Percentiles rank a stretch among this genome's conserved stretches.
phyloP scores from a whole-genome alignment of 2,888 invertebrate species.

The Trissonchulus sp. region DNA sequence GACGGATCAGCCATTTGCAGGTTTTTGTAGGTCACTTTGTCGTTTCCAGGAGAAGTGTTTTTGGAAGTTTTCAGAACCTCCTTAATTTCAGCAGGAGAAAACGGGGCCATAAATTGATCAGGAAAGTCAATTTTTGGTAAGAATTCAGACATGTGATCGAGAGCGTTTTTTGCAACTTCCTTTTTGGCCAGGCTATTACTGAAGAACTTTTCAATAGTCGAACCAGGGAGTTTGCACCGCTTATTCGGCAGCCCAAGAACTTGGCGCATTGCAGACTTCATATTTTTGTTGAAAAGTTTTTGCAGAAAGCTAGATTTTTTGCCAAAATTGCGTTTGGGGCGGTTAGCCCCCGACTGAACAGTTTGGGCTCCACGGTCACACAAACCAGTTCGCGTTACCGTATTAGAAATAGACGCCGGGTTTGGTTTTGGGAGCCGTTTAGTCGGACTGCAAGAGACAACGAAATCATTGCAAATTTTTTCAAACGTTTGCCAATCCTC shows the following conservation, averaged over 20 bases:
- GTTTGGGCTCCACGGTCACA: too few relatives aligned
- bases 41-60: slow-evolving; percentile 21
- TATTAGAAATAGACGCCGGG: too few relatives aligned
- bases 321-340: too few relatives aligned
- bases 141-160: too few relatives aligned
- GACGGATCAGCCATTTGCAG: slow-evolving; percentile 19
- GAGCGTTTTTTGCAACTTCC: too few relatives aligned
- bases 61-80: not conserved
- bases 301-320: not conserved
- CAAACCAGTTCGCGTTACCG: too few relatives aligned
- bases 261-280: not conserved
- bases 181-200: not conserved
- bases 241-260: not conserved
- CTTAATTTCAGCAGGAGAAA: not conserved
- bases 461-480: too few relatives aligned
- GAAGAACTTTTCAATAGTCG: not conserved
- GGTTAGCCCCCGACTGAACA: too few relatives aligned
- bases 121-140: too few relatives aligned
- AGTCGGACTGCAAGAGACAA: too few relatives aligned
- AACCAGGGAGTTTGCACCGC: not conserved
- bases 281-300: not conserved
- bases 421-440: too few relatives aligned
- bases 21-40: not conserved
- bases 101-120: not conserved
- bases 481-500: too few relatives aligned